Conservation (phyloP, 1,140 invertebrate species). For the Aphelenchoides fujianensis region DNA sequence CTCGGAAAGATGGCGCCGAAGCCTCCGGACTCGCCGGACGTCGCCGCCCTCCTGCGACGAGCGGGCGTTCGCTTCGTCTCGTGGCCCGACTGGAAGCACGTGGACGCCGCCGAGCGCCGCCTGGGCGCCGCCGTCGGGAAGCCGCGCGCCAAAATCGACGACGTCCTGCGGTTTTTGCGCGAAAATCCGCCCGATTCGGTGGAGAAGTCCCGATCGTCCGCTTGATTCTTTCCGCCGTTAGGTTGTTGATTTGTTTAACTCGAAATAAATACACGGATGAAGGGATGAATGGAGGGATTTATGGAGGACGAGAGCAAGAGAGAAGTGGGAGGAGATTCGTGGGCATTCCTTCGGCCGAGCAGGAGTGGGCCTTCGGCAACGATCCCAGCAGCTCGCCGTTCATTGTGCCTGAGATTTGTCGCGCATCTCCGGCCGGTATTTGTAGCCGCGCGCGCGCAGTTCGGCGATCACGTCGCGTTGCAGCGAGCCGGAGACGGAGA, state of each 20-base stretch:
- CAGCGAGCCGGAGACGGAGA: slow-evolving; percentile 15
- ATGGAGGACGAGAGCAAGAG: too few species aligned
- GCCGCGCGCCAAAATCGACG: slow-evolving; percentile 75
- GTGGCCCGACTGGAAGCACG: slow-evolving; percentile 81
- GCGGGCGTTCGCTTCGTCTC: slow-evolving; percentile 70
- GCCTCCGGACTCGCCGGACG: slow-evolving; percentile 67
- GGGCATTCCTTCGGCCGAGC: too few species aligned
- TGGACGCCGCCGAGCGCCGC: slow-evolving; percentile 74
- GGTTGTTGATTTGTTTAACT: not conserved
- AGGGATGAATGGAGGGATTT: too few species aligned
- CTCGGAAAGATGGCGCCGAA: slow-evolving; percentile 50
- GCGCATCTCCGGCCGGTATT: slow-evolving; percentile 19
- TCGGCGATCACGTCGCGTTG: not conserved
- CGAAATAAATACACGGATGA: too few species aligned
- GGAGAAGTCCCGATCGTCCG: too few species aligned
- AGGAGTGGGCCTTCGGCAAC: not conserved
- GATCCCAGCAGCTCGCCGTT: not conserved
- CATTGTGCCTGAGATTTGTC: slow-evolving; percentile 20
- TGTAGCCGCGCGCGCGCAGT: not conserved
- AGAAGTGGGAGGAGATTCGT: too few species aligned
- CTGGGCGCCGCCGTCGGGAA: slow-evolving; percentile 73
- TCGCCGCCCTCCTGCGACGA: slow-evolving; percentile 66
- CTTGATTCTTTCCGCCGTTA: too few species aligned
- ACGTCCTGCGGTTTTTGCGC: slow-evolving; percentile 23
- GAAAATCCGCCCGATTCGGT: not conserved